A percentile compares a stretch with the other conserved stretches of the same genome.
phyloP scores from a whole-genome alignment of 2,888 invertebrate genomes.

The Argyra leucocephala region DNA sequence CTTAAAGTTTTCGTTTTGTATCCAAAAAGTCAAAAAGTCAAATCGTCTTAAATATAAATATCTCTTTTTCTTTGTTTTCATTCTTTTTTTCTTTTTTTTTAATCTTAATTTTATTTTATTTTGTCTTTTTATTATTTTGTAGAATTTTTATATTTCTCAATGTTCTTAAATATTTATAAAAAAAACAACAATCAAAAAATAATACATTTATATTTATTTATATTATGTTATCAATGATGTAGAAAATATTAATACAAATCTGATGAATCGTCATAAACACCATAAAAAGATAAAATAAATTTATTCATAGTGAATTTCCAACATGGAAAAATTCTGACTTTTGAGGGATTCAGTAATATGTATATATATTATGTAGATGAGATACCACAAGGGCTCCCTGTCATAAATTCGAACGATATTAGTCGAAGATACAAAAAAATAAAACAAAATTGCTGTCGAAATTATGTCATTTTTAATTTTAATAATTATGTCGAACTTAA shows the following conservation, averaged over 20 bases:
- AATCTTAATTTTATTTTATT: no score
- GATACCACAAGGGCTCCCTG: no score
- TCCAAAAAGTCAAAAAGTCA: slow-evolving; percentile 6
- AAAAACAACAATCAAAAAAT: neutral
- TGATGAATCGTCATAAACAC: slow-evolving; percentile 1
- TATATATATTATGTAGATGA: no score
- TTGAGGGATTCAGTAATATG: no score
- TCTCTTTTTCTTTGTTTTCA: neutral
- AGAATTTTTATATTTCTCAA: neutral
- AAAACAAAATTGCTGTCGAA: no score
- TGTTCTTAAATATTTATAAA: neutral
- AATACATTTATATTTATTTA: neutral
- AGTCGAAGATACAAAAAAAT: no score
- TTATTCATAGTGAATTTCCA: no score
- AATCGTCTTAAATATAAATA: neutral
- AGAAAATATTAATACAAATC: neutral
- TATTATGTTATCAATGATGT: neutral
- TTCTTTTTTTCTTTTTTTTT: neutral
- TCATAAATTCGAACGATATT: no score
- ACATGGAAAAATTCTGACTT: no score
- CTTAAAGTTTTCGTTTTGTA: neutral
- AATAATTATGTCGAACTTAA: no score
- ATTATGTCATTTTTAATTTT: no score
- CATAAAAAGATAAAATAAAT: neutral
- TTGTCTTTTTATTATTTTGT: no score